Evolutionary conservation across 2,113 vertebrate genomes (phyloP).

Genomic region (human (Homo sapiens)): DNA sequence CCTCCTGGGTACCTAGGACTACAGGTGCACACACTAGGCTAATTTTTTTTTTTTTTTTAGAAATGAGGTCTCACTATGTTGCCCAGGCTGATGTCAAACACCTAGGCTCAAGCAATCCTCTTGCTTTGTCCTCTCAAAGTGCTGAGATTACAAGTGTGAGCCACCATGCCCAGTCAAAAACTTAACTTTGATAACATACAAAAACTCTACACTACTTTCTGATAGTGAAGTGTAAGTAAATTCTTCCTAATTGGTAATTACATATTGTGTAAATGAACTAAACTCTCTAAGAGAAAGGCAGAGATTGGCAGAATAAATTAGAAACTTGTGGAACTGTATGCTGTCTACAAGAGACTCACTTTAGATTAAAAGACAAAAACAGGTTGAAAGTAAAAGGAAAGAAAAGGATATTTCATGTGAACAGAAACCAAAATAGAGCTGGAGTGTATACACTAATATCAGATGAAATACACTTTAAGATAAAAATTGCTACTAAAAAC

Average conservation of each 20-base stretch:
- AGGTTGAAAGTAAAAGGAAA: background rate
- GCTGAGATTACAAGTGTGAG: too few relatives aligned
- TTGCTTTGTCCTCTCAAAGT: too few relatives aligned
- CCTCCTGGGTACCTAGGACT: too few relatives aligned
- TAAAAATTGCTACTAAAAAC: background rate
- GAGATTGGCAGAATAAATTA: background rate
- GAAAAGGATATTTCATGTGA: background rate
- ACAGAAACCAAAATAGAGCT: background rate
- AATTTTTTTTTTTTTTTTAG: too few relatives aligned
- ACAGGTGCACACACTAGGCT: too few relatives aligned
- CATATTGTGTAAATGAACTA: background rate
- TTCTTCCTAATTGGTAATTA: background rate
- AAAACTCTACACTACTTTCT: background rate
- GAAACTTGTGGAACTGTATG: background rate
- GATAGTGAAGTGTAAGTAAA: background rate
- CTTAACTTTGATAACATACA: background rate
- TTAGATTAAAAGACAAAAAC: background rate
- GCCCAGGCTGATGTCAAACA: too few relatives aligned
- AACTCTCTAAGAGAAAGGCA: background rate
- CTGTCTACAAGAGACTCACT: background rate
- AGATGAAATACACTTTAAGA: background rate
- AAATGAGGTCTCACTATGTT: too few relatives aligned
- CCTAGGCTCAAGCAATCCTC: too few relatives aligned
- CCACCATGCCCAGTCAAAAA: too few relatives aligned
- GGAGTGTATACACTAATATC: background rate